Conservation (phyloP, 2,113 vertebrate genomes). For the Puntigrus tetrazona region DNA sequence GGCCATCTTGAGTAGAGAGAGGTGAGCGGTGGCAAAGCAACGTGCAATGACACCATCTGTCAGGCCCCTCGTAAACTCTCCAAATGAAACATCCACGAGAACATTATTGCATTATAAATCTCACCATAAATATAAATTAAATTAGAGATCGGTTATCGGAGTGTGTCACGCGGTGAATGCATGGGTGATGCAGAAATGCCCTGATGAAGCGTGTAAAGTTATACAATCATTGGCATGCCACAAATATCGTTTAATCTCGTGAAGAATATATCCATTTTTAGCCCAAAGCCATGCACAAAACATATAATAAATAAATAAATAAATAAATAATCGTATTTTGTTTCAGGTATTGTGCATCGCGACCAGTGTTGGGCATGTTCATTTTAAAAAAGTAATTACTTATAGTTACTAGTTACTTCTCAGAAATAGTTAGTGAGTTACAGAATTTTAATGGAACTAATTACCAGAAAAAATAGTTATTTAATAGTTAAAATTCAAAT, state of each 20-base stretch:
- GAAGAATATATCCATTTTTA: neutral
- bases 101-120: conserved; percentile 56
- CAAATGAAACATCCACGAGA: conserved; percentile 54
- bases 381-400: too few relatives aligned
- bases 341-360: neutral
- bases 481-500: too few relatives aligned
- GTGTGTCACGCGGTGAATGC: conserved; percentile 33
- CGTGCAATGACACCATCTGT: conserved; percentile 57
- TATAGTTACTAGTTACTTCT: too few relatives aligned
- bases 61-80: conserved; percentile 54
- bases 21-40: conserved; percentile 42
- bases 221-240: neutral
- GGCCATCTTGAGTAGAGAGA: conserved; percentile 43
- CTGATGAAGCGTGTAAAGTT: conserved; percentile 22
- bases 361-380: too few relatives aligned
- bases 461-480: too few relatives aligned
- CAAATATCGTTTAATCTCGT: neutral
- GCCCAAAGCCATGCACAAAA: neutral
- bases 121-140: conserved; percentile 54
- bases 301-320: neutral
- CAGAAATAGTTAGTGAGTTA: too few relatives aligned
- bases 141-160: conserved; percentile 48
- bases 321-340: neutral
- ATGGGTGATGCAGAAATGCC: conserved; percentile 12
- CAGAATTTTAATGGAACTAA: too few relatives aligned